Evolutionary conservation across 2,113 vertebrate species (phyloP).

Genomic region (Marmota flaviventris): DNA sequence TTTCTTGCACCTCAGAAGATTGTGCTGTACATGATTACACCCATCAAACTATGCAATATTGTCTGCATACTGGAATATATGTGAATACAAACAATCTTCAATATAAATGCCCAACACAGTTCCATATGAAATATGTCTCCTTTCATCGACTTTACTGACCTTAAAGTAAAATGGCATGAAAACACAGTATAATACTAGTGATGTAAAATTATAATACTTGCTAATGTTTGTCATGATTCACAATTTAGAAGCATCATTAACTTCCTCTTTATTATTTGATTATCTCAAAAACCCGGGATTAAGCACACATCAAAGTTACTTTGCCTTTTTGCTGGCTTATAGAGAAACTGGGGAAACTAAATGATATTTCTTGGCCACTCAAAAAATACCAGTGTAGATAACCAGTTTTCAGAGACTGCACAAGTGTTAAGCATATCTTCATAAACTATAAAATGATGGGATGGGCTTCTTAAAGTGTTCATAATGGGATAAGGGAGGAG

Average conservation of each 20-base stretch:
- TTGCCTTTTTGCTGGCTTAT: neutral
- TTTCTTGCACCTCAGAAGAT: neutral
- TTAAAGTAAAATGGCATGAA: neutral
- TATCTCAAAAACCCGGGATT: neutral
- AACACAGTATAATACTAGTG: neutral
- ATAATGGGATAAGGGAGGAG: rapidly evolving
- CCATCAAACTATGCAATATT: neutral
- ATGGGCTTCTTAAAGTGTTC: neutral
- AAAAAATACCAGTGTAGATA: neutral
- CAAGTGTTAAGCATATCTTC: neutral
- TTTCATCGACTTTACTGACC: neutral
- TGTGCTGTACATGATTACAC: neutral
- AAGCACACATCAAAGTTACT: rapidly evolving
- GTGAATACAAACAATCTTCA: neutral
- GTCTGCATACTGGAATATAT: neutral
- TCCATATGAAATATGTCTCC: neutral
- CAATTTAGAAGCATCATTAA: neutral
- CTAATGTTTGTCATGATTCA: neutral
- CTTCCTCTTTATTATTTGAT: neutral
- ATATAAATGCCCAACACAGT: neutral
- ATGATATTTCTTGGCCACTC: neutral
- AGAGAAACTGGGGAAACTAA: neutral
- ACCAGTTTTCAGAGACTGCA: neutral
- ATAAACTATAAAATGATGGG: neutral
- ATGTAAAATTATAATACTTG: neutral